Evolutionary conservation across 2,888 invertebrate species (phyloP), one percentile per base, ranked within the genome.

Genomic region (Athalia cordata): DNA sequence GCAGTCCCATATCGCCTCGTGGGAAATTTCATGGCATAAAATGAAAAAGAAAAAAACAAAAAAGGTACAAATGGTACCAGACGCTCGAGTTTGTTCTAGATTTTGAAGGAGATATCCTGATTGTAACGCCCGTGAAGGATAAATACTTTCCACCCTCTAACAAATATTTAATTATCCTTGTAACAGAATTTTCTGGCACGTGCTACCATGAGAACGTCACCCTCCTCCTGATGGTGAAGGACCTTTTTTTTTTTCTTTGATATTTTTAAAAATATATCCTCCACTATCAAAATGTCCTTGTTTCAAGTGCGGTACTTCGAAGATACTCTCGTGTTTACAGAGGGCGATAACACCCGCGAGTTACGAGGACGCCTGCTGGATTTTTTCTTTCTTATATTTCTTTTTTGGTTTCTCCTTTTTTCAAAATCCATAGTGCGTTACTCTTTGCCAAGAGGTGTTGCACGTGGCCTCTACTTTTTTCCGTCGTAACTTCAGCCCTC

Each of bases 311-410:
- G 7, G 15, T 9, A 15, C 15, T 6, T 5, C 4, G 9, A 47
- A 5, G 9, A 6, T 59, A 47, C 72, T 72, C 59, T 45, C n/a
- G 59, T 29, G 75, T 75, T 62, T 75, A 75, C 75, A 1, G 9
- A 61, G 62, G 75, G 75, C 13, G 75, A 62, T 61, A 61, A 62
- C 62, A 43, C 62, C 3, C 50, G 9, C 59, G 5, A 72, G 72
- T 72, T 72, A 72, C n/a, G 55, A 55, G n/a, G n/a, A 55, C 55
- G 55, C 55, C n/a, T 55, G 8, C 55, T n/a, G 9, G n/a, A 11
- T 2, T n/a, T 8, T n/a, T 55, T 55, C 8, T n/a, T 8, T 29
- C 29, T 29, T 29, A 29, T 29, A 1, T 29, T 29, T 29, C 2
- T 29, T 29, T 29, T 29, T 29, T 29, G 1, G 29, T 29, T 29